Base-by-base conservation (phyloP, 2,113 vertebrate species). In the Agelaius phoeniceus region DNA sequence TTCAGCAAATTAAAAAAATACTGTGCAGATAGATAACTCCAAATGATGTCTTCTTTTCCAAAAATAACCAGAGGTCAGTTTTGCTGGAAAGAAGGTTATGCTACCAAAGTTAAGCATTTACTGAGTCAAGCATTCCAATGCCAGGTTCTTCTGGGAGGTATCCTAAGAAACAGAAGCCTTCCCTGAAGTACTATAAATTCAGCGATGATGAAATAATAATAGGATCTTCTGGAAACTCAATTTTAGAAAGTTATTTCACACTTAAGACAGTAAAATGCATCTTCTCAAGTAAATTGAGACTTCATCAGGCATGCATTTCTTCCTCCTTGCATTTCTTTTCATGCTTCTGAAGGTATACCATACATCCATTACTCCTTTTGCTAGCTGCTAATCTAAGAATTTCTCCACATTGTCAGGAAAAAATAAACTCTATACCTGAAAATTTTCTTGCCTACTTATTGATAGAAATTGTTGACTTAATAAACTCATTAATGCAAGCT, bases 51-150 rank as follows among this genome's bases (percentile, higher is more conserved):
- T 78, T 67, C 35, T 84, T 94, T 66, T 58, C 30, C 63, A 86
- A 86, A 93, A 92, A 74, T 88, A 90, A 71, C 51, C 5, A 20
- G 44, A 80, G 39, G 37, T 85, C 59, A 13, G 51, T 67, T 88
- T 74, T 71, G 6, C 59, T 86, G 79, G 65, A 88, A 93, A 59
- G 49, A 66, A 87, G 20, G 22, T 67, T 86, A 23, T 55, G 5
- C 19, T 71, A 67, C 55, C 43, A 81, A 94, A 97, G 87, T 61
- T 57, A 92, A 89, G 61, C 51, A 52, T 93, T 88, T 89, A 86
- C 68, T 89, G 69, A 92, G 48, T 92, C 65, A 86, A 71, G 41
- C 72, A 65, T 95, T 93, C 52, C 66, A 77, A 22, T 84, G 57
- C 48, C 44, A 71, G 49, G 8, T 83, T 94, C 65, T 90, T 75